A percentile compares a stretch with the other conserved stretches of the same genome.
Conservation (phyloP, 2,113 vertebrate genomes). For the Notothenia rossii region DNA sequence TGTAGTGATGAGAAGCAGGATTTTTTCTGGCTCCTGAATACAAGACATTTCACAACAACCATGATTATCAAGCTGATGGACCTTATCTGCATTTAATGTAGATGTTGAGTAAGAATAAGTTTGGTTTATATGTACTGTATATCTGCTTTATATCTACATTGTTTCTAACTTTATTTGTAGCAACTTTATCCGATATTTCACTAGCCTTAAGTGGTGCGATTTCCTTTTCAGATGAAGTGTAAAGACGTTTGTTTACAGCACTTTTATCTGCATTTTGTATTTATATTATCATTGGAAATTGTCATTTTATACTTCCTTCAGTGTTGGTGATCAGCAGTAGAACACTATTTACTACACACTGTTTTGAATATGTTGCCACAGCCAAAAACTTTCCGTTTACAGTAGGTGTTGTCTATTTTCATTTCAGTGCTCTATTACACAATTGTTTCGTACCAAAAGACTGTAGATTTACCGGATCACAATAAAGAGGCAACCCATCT, state of each 20-base stretch:
- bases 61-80: slow-evolving; percentile 15
- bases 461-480: slow-evolving; percentile 50
- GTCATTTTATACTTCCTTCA: slow-evolving; percentile 64
- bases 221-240: slow-evolving; percentile 51
- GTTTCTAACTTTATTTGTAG: slow-evolving; percentile 60
- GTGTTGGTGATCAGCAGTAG: slow-evolving; percentile 40
- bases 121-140: slow-evolving; percentile 28
- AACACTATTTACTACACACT: slow-evolving; percentile 39
- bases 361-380: slow-evolving; percentile 42
- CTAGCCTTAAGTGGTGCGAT: slow-evolving; percentile 67
- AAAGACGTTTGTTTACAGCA: slow-evolving; percentile 65
- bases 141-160: slow-evolving; percentile 33
- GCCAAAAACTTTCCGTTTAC: slow-evolving; percentile 30
- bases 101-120: slow-evolving; percentile 13
- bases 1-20: neutral
- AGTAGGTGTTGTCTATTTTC: slow-evolving; percentile 42
- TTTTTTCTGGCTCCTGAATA: slow-evolving; percentile 20
- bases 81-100: slow-evolving; percentile 31
- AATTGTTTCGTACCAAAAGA: slow-evolving; percentile 57
- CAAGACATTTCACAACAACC: neutral
- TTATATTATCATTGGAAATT: slow-evolving; percentile 38
- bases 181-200: slow-evolving; percentile 47
- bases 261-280: slow-evolving; percentile 69
- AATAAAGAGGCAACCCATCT: slow-evolving; percentile 59
- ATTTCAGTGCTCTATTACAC: slow-evolving; percentile 50